Base-by-base conservation (phyloP, 2,888 invertebrate genomes). In the Cosmia pyralina region DNA sequence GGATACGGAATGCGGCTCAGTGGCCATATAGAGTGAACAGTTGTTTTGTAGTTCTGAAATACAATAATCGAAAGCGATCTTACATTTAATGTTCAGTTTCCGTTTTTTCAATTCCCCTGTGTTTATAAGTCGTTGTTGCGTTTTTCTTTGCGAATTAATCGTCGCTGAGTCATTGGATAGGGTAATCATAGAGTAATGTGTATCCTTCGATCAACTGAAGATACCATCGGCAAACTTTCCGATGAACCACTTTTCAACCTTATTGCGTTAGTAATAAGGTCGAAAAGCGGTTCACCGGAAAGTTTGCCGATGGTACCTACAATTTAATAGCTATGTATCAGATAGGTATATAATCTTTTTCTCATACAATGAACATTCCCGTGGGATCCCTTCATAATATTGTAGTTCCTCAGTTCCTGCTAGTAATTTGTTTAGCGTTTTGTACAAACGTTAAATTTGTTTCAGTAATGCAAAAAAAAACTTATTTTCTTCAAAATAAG, bases 1-100 rank as follows among this genome's bases (percentile, higher is more conserved):
- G 19, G 17, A 13, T 63, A 44, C 1, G 62, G 28, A 2, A 28
- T 63, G 13, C 7, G 19, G 19, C 4, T 8, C 19, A 1, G 8
- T 28, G 57, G 22, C 34, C 28, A 66, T 53, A 53, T n/a, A n/a
- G n/a, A n/a, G 0, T 50, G 3, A 0, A 69, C n/a, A 52, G 15
- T 52, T n/a, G n/a, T 68, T 22, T 46, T 69, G 17, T 50, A 17
- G 17, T 58, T 19, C 28, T 69, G 48, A n/a, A n/a, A 34, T 28
- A 46, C 22, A 4, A 55, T 28, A 55, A 55, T 70, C 22, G 41
- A 53, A 62, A 55, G 10, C 62, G 19, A 34, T 57, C 10, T 4
- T 55, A 2, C 44, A 75, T 41, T 41, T 66, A 76, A 76, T 76
- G 28, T 13, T 62, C 65, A 0, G 50, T 57, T 57, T 66, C 77